A percentile compares a stretch with the other conserved stretches of the same genome.
These are phyloP conservation scores for Drosophila athabasca DNA, from an alignment of 1,140 invertebrate species.

Conservation along the genomic window DNA sequence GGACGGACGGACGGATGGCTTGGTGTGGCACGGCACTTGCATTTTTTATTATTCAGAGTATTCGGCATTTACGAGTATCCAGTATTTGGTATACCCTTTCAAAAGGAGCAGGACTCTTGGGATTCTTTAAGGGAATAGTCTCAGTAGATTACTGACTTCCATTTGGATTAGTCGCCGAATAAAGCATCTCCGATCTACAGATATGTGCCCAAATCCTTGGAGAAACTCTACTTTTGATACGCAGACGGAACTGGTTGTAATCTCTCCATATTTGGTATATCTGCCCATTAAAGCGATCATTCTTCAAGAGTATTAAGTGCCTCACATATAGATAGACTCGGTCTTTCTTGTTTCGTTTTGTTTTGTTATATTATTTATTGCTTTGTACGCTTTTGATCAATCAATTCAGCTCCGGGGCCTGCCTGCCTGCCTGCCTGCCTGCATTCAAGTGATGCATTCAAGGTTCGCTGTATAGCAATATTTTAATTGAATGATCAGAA, in stretches of 20 bases:
- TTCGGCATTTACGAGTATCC: slow-evolving; percentile 31
- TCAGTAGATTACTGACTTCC: slow-evolving; percentile 1
- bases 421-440: slow-evolving; percentile 14
- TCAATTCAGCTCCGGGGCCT: slow-evolving; percentile 68
- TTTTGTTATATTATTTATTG: slow-evolving; percentile 43
- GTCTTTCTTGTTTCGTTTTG: slow-evolving; percentile 1
- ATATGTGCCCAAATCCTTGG: too few species aligned
- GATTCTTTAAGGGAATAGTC: slow-evolving; percentile 10
- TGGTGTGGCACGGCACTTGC: slow-evolving; percentile 51
- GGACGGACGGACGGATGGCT: not conserved
- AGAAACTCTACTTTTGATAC: too few species aligned
- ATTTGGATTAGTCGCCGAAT: too few species aligned
- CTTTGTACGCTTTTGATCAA: slow-evolving; percentile 71
- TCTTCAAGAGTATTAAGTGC: too few species aligned
- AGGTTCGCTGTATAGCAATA: slow-evolving; percentile 51
- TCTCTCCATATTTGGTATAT: too few species aligned
- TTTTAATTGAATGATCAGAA: slow-evolving; percentile 82
- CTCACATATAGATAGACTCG: not conserved
- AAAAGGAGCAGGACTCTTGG: too few species aligned
- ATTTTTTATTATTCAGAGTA: slow-evolving; percentile 63
- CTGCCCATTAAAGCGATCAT: too few species aligned
- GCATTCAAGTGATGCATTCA: slow-evolving; percentile 18
- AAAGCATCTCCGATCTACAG: too few species aligned
- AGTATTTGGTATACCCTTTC: too few species aligned
- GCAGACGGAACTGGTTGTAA: too few species aligned